A percentile compares a stretch with the other conserved stretches of the same genome.
These are phyloP conservation scores for Telmatochromis sp. DNA, from an alignment of 2,113 vertebrate species.

Conservation along the genomic window DNA sequence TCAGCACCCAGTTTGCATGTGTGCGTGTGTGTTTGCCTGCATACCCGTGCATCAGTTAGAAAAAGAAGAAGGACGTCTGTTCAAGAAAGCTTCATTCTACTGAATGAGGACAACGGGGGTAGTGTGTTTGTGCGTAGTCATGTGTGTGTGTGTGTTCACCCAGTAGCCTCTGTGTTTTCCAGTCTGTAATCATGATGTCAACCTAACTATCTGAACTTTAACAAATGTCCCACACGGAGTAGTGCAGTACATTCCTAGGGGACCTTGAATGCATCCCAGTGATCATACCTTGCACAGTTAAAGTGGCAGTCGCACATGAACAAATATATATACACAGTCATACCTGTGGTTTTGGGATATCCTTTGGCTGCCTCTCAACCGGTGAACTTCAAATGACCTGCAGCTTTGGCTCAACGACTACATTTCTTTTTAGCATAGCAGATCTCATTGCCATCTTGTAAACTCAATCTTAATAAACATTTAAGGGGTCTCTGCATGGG, in stretches of 20 bases:
- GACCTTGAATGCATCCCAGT: slow-evolving; percentile 29
- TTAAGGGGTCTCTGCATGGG: not conserved
- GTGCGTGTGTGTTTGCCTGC: not conserved
- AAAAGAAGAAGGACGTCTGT: not conserved
- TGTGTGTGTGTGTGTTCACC: not conserved
- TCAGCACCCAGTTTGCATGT: not conserved
- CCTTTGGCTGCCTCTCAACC: not conserved
- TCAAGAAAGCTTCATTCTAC: not conserved
- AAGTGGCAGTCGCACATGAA: not conserved
- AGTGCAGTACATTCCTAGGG: slow-evolving; percentile 10
- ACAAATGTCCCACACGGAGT: slow-evolving; percentile 23
- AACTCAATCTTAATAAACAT: not conserved
- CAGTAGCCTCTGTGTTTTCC: not conserved
- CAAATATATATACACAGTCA: not conserved
- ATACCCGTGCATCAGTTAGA: not conserved
- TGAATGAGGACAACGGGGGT: not conserved
- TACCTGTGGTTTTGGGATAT: slow-evolving; percentile 42
- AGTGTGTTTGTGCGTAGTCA: not conserved
- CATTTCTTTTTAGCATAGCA: not conserved
- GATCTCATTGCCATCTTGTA: not conserved
- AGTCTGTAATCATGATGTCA: slow-evolving; percentile 46
- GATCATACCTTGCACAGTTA: not conserved
- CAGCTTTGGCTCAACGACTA: not conserved
- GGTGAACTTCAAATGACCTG: slow-evolving; percentile 40
- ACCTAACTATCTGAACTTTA: slow-evolving; percentile 8